Conservation (phyloP, 2,888 invertebrate genomes). For the Chelonus formosanus region DNA sequence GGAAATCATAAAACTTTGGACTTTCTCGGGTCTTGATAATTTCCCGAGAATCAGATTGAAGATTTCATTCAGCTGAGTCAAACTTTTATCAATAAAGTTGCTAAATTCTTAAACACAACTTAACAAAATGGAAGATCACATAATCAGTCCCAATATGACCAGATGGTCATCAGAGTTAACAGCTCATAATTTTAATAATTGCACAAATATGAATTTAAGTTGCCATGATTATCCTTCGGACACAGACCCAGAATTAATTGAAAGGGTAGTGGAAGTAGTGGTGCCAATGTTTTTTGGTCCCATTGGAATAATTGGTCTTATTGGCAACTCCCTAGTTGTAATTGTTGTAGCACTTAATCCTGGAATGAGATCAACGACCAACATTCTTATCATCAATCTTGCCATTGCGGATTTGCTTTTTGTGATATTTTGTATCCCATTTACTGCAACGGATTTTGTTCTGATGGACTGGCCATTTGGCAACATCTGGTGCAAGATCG, state of each 20-base stretch:
- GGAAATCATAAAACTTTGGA: conserved; percentile 1
- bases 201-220: conserved; percentile 25
- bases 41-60: neutral
- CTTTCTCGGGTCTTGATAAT: neutral
- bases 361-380: conserved; percentile 93
- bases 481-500: conserved; percentile 86
- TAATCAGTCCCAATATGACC: conserved; percentile 34
- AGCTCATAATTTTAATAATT: conserved; percentile 32
- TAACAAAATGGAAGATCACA: conserved; percentile 30
- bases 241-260: conserved; percentile 56
- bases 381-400: conserved; percentile 88
- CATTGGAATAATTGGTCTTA: conserved; percentile 85
- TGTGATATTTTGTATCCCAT: conserved; percentile 92
- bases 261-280: conserved; percentile 75
- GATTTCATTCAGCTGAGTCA: neutral
- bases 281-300: conserved; percentile 86
- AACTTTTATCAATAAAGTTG: neutral
- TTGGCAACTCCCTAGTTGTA: conserved; percentile 90
- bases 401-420: conserved; percentile 91
- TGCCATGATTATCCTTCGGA: conserved; percentile 44
- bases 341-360: conserved; percentile 88
- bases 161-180: conserved; percentile 16
- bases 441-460: conserved; percentile 91
- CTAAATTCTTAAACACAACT: too few species aligned
- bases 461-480: conserved; percentile 92